A percentile compares a stretch with the other conserved stretches of the same genome.
phyloP scores from a whole-genome alignment of 2,888 invertebrate species.

The Halictus quadricinctus region DNA sequence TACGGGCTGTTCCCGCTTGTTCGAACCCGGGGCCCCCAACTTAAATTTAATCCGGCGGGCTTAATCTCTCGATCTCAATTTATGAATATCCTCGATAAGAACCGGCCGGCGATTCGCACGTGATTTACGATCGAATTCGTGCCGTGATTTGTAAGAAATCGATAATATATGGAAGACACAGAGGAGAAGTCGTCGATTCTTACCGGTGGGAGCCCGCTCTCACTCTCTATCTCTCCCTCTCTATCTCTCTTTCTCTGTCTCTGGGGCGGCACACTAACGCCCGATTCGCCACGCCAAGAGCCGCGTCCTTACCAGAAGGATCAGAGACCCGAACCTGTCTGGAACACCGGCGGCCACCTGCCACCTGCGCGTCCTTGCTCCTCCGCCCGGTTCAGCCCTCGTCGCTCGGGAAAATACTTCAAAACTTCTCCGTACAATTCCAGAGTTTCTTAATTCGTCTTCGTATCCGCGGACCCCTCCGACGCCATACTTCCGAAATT shows the following conservation, averaged over 20 bases:
- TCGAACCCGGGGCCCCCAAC: conserved; percentile 31
- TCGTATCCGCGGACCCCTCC: conserved; percentile 18
- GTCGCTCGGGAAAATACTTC: conserved; percentile 65
- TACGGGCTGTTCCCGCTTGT: conserved; percentile 6
- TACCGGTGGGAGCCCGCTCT: conserved; percentile 14
- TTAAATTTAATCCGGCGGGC: conserved; percentile 50
- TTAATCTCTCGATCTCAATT: conserved; percentile 58
- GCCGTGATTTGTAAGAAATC: conserved; percentile 58
- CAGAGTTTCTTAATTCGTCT: conserved; percentile 46
- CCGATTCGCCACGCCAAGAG: conserved; percentile 60
- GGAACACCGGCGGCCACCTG: conserved; percentile 69
- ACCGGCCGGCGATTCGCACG: conserved; percentile 38
- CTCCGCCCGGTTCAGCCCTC: conserved; percentile 30
- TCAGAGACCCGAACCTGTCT: conserved; percentile 71
- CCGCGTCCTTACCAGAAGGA: conserved; percentile 58
- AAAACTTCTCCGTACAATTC: conserved; percentile 51
- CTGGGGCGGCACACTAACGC: conserved; percentile 18
- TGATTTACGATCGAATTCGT: conserved; percentile 55
- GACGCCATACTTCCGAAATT: neutral
- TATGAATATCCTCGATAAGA: conserved; percentile 60
- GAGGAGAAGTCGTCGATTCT: conserved; percentile 48
- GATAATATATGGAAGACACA: conserved; percentile 61
- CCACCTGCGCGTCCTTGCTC: conserved; percentile 70
- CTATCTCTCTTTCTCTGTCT: neutral
- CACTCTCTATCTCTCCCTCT: neutral